phyloP scores from a whole-genome alignment of 2,113 vertebrate genomes.

The Morphnarchus princeps region DNA sequence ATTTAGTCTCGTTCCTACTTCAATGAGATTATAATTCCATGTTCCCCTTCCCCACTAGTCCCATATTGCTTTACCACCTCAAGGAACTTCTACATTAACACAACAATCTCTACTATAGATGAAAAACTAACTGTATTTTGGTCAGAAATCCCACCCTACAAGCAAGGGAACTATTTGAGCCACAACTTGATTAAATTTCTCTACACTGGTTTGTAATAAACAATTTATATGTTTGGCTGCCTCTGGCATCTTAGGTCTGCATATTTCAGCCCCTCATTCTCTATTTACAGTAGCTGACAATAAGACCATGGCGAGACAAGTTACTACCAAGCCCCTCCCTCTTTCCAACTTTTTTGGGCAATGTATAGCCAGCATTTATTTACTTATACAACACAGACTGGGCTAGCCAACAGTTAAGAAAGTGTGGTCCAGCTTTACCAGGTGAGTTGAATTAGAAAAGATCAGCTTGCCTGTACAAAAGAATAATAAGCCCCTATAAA shows the following conservation, averaged over 20 bases:
- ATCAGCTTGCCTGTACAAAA: neutral
- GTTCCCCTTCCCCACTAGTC: neutral
- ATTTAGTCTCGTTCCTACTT: neutral
- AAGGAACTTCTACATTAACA: neutral
- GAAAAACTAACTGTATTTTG: neutral
- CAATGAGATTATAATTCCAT: neutral
- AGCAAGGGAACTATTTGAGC: neutral
- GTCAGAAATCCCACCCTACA: neutral
- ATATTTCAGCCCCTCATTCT: neutral
- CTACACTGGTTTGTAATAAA: neutral
- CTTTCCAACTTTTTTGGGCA: neutral
- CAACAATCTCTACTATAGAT: neutral
- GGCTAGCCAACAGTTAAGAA: neutral
- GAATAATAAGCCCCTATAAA: neutral
- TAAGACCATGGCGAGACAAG: neutral
- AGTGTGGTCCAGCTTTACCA: neutral
- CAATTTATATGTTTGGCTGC: neutral
- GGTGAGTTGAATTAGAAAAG: neutral
- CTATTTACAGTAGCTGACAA: neutral
- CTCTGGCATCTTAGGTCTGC: neutral
- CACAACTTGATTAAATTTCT: neutral
- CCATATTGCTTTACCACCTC: neutral
- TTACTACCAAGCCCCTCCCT: neutral
- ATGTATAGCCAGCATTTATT: neutral
- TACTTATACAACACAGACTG: neutral